Evolutionary conservation across 2,888 invertebrate genomes (phyloP), one percentile per base, ranked within the genome.

Genomic region (Eilema sororculum): DNA sequence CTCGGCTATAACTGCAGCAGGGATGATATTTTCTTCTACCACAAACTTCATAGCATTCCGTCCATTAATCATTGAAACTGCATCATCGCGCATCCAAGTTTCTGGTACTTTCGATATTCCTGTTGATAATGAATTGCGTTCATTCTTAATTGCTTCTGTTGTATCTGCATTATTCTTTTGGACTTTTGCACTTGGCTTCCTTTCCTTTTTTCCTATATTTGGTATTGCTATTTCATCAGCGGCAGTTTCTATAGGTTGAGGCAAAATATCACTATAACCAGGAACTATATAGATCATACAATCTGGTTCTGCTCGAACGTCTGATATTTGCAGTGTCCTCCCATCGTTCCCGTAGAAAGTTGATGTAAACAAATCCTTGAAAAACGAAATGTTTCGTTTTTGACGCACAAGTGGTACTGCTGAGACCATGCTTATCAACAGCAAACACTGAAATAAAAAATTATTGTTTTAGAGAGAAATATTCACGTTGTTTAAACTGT

Each of bases 361-460:
- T 0, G 80, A 67, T 10, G 68, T 25, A 0, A 87, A 67, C 1
- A 87, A 64, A 52, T 84, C 77, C 66, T 82, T 88, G 37, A 88
- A 65, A 52, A 74, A 77, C 6, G 76, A 60, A 0, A 88, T 58
- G 60, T 86, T 76, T 74, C 86, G 81, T 73, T 85, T 89, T 0
- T 78, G 63, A 8, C 83, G 81, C 20, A 57, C 73, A 65, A 75
- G 74, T 70, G 88, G 78, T 58, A 75, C 62, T 59, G 80, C 78
- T 46, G 78, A 37, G n/a, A 76, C 82, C 3, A 82, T 70, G 66
- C 77, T 81, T 62, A 77, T 78, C 68, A 90, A 67, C 30, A 90
- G 65, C 60, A 90, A 70, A 62, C 82, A 88, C 91, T 91, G 87
- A 67, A 90, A 88, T 28, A 76, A 67, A 77, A 72, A 71, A 69